Base-by-base conservation (phyloP, 2,797 vertebrate species). In the Neopelma chrysocephalum region DNA sequence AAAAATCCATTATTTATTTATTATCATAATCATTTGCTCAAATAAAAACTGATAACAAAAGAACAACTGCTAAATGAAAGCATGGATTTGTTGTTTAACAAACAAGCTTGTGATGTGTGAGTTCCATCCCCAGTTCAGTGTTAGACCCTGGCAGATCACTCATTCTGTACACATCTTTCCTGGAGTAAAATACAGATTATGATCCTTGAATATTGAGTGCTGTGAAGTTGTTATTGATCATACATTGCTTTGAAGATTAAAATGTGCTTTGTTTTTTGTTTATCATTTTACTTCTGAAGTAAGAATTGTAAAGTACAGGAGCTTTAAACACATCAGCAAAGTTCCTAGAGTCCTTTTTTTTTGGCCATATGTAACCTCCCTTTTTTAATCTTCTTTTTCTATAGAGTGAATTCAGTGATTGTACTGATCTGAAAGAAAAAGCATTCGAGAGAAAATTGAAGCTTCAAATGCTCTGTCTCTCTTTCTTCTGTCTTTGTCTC, bases 251-350 rank as follows among this genome's bases (percentile, higher is more conserved):
- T 96, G 89, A 96, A 94, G 94, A 96, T 95, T 86, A 91, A 90
- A 90, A 94, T 88, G 85, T 36, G 51, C 93, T 94, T 95, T 97
- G 93, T 9, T 90, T 95, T 96, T 85, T 96, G 91, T 96, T 96
- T 94, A 82, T 89, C 50, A 23, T 93, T 95, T 91, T 93, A 90
- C 60, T 92, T 94, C 90, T 95, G 87, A 96, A 92, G 82, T 87
- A 73, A 75, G 81, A 82, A 83, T 57, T 82, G 43, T 64, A 8
- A 89, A 87, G 85, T 92, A 72, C 47, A 81, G 89, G 68, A 65
- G 72, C 87, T 94, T 86, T 88, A 93, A 91, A 86, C 47, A 34
- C 70, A 70, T 73, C 75, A 83, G 61, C 50, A 36, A 38, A 83
- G 76, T 93, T 93, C 89, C 76, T 31, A n/a, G 78, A 54, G 54